A percentile compares a stretch with the other conserved stretches of the same genome.
Evolutionary conservation across 37 sponge, comb jelly and placozoan species (phyloP).

Genomic region (Crambe crambe): DNA sequence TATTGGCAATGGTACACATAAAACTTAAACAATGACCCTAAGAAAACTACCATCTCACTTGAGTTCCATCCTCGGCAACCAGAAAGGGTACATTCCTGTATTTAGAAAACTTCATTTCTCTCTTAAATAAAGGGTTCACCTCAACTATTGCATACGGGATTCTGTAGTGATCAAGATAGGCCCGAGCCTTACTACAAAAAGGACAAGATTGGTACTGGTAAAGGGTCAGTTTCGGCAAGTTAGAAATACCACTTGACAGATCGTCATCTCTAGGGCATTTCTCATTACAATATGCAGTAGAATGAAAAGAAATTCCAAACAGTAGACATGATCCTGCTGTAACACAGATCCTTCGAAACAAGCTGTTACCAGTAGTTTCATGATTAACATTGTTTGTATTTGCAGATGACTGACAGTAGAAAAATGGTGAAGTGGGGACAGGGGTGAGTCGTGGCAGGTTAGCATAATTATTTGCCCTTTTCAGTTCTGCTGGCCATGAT

Average conservation of each 20-base stretch:
- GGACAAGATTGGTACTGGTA: conserved; percentile 94
- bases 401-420: neutral
- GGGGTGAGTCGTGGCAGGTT: neutral
- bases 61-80: conserved; percentile 27
- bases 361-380: neutral
- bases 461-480: neutral
- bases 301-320: neutral
- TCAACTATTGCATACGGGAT: conserved; percentile 72
- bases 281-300: neutral
- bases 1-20: no score
- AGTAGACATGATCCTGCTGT: conserved; percentile 1
- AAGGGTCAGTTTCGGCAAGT: conserved; percentile 49
- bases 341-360: neutral
- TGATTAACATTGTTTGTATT: neutral
- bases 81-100: conserved; percentile 76
- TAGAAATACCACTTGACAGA: no score
- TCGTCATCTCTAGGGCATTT: neutral
- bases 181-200: conserved; percentile 87
- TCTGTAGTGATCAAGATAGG: conserved; percentile 80
- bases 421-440: neutral
- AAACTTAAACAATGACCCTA: neutral
- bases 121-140: conserved; percentile 82
- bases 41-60: conserved; percentile 33
- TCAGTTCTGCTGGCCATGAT: neutral
- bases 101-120: conserved; percentile 66